These are phyloP conservation scores for Sphaeridia pumilis DNA, from an alignment of 2,888 invertebrate species.

Conservation along the genomic window DNA sequence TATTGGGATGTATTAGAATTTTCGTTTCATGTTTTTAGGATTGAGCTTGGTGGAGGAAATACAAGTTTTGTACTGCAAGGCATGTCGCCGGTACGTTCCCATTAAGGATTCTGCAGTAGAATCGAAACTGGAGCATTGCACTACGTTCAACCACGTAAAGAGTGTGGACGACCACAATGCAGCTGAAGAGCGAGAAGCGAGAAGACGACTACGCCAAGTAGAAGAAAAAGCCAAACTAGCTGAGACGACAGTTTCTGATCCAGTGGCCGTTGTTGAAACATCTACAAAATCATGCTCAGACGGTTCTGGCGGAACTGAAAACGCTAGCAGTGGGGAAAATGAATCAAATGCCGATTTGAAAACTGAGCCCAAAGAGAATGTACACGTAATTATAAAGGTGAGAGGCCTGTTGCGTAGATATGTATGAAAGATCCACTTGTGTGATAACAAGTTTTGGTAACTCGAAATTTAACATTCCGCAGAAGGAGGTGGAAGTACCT, in stretches of 20 bases:
- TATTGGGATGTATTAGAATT: background rate
- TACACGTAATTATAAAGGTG: too few relatives aligned
- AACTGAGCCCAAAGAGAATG: conserved; percentile 4
- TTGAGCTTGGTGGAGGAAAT: conserved; percentile 30
- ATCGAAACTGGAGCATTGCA: conserved; percentile 28
- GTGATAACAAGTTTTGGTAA: too few relatives aligned
- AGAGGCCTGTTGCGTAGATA: too few relatives aligned
- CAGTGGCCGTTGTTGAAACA: conserved; percentile 4
- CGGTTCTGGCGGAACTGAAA: background rate
- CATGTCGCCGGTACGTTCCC: conserved; percentile 33
- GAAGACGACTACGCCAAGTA: conserved; percentile 21
- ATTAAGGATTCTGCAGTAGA: conserved; percentile 29
- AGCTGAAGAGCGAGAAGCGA: conserved; percentile 15
- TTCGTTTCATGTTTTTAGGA: conserved; percentile 16
- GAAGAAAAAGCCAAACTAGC: conserved; percentile 14
- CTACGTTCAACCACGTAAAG: conserved; percentile 33
- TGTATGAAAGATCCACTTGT: too few relatives aligned
- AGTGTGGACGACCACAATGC: conserved; percentile 31
- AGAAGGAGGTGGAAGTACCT: too few relatives aligned
- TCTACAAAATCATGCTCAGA: background rate
- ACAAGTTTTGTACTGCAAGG: conserved; percentile 32
- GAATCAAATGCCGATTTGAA: conserved; percentile 2
- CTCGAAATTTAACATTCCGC: too few relatives aligned
- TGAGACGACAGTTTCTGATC: conserved; percentile 1
- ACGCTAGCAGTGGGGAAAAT: conserved; percentile 4